Conservation (phyloP, 2,797 vertebrate species). For the Sciaenops ocellatus region DNA sequence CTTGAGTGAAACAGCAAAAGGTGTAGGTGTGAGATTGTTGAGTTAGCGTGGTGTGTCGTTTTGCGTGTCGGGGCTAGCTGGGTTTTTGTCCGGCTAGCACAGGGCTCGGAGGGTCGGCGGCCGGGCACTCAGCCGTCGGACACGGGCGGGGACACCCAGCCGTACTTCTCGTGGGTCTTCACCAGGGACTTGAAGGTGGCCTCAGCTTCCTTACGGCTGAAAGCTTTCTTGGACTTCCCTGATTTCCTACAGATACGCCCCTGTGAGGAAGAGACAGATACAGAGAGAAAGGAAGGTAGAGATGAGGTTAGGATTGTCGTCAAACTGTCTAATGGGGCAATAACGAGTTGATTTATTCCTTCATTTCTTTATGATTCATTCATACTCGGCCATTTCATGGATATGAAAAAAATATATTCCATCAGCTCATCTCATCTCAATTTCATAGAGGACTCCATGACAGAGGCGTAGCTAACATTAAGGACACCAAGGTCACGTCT, state of each 20-base stretch:
- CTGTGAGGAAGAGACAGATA: conserved; percentile 76
- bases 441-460: not conserved
- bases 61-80: conserved; percentile 72
- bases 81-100: conserved; percentile 63
- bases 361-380: not conserved
- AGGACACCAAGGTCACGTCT: not conserved
- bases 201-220: conserved; percentile 99
- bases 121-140: conserved; percentile 93
- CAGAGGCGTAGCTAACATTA: not conserved
- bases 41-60: conserved; percentile 80
- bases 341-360: not conserved
- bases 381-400: not conserved
- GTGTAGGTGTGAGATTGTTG: conserved; percentile 66
- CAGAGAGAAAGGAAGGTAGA: not conserved
- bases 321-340: not conserved
- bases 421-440: not conserved
- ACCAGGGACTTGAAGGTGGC: conserved; percentile 99
- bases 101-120: conserved; percentile 20
- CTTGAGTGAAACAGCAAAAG: conserved; percentile 45
- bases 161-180: conserved; percentile 99
- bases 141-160: conserved; percentile 98
- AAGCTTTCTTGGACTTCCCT: conserved; percentile 99
- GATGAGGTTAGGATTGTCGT: conserved; percentile 15
- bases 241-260: conserved; percentile 99
- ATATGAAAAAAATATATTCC: not conserved